Conservation (phyloP, 2,888 invertebrate genomes). For the Rhingia rostrata region DNA sequence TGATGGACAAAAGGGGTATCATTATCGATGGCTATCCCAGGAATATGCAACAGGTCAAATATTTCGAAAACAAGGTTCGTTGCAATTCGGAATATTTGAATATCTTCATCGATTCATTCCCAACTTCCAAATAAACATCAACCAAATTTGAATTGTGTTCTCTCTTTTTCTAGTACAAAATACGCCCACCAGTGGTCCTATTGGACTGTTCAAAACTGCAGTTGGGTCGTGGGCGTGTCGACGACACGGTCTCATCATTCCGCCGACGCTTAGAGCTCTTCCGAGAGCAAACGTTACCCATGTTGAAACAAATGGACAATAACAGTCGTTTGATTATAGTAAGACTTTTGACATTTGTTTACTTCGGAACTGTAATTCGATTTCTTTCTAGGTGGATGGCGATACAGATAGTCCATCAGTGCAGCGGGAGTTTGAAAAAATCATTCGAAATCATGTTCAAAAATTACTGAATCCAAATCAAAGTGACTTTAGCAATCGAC, state of each 20-base stretch:
- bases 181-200: slow-evolving; percentile 91
- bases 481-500: slow-evolving; percentile 73
- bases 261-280: slow-evolving; percentile 92
- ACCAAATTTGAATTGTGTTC: neutral
- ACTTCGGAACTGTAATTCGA: neutral
- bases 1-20: slow-evolving; percentile 88
- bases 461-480: slow-evolving; percentile 82
- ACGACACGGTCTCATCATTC: slow-evolving; percentile 94
- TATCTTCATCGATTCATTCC: no score
- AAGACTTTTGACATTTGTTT: neutral
- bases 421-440: slow-evolving; percentile 89
- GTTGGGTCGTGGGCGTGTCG: slow-evolving; percentile 91
- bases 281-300: slow-evolving; percentile 93
- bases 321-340: slow-evolving; percentile 93
- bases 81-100: slow-evolving; percentile 5
- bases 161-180: slow-evolving; percentile 86
- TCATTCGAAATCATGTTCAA: slow-evolving; percentile 88
- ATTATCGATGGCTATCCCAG: slow-evolving; percentile 97
- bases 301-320: slow-evolving; percentile 93
- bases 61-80: slow-evolving; percentile 94
- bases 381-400: slow-evolving; percentile 88
- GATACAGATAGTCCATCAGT: slow-evolving; percentile 92
- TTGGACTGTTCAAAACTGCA: slow-evolving; percentile 96
- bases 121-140: no score
- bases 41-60: slow-evolving; percentile 92